Base-by-base conservation (phyloP, 1,140 invertebrate genomes). In the Aphidius ervi region DNA sequence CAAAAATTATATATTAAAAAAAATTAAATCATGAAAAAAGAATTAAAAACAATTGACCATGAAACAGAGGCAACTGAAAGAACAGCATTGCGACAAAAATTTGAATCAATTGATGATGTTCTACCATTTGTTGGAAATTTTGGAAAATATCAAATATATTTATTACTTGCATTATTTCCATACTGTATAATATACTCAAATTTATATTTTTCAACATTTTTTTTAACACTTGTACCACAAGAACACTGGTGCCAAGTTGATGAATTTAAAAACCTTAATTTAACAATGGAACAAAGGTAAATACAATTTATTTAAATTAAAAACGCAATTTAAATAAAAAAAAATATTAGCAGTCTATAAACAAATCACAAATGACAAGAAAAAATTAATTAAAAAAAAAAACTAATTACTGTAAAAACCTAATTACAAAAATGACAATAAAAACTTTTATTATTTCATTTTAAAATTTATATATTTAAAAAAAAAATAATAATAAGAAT, bases 111-210 rank as follows among this genome's bases (percentile, higher is more conserved):
- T 58, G 82, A 85, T 58, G 81, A 84, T 42, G 67, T 83, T 4
- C 59, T 84, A 39, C 74, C 76, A 2, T 69, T 77, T 37, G 77
- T 83, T 20, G 84, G 84, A 0, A 81, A 83, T 60, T 84, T 83
- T 63, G 83, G 83, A 42, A 71, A 62, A 59, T 85, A 84, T 59
- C 84, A 85, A 61, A 75, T 80, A 64, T 58, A 75, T n/a, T 66
- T 84, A 6, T 76, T 83, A 20, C 40, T 80, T 2, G 67, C 75
- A 0, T 61, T 80, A 8, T 61, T 79, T 57, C 78, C 79, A 0
- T 78, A 72, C 50, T 74, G 70, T 52, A 54, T 76, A 2, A 68
- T 68, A 0, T 80, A 79, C 40, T 70, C 72, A 39, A 76, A 68
- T 20, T 64, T 79, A 2, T 79, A 79, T 46, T 81, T 81, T 63